These are phyloP conservation scores for Campylomormyrus numenius DNA, from an alignment of 2,113 vertebrate genomes.

Conservation along the genomic window DNA sequence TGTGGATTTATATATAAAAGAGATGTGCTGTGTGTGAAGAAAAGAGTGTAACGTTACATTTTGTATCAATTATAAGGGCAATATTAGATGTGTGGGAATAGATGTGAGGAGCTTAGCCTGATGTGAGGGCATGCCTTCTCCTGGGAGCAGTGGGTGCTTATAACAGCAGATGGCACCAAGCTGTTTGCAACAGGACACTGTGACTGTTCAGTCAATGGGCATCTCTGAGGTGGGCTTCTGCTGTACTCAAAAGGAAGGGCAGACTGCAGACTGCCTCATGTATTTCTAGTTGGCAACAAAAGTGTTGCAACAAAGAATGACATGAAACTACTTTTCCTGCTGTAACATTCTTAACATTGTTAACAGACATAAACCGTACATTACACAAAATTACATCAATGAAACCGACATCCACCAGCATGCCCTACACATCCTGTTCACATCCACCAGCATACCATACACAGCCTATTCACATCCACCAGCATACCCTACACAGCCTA, in stretches of 20 bases:
- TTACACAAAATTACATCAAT: background rate
- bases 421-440: background rate
- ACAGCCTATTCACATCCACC: background rate
- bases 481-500: too few species aligned
- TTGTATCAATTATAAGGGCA: background rate
- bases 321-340: background rate
- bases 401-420: background rate
- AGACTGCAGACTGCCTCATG: background rate
- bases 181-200: constrained; percentile 6
- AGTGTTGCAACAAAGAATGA: background rate
- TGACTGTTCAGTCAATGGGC: background rate
- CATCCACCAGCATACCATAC: background rate
- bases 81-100: background rate
- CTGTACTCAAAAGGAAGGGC: background rate
- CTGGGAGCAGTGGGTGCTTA: background rate
- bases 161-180: constrained; percentile 11
- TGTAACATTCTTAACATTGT: background rate
- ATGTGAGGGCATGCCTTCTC: background rate
- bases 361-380: background rate
- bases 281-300: background rate
- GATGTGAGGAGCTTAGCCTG: background rate
- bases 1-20: background rate
- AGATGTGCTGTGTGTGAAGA: background rate
- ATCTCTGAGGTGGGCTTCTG: background rate
- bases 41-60: background rate